Evolutionary conservation across 2,113 vertebrate genomes (phyloP).

Genomic region (Ptilorrhoa leucosticta): DNA sequence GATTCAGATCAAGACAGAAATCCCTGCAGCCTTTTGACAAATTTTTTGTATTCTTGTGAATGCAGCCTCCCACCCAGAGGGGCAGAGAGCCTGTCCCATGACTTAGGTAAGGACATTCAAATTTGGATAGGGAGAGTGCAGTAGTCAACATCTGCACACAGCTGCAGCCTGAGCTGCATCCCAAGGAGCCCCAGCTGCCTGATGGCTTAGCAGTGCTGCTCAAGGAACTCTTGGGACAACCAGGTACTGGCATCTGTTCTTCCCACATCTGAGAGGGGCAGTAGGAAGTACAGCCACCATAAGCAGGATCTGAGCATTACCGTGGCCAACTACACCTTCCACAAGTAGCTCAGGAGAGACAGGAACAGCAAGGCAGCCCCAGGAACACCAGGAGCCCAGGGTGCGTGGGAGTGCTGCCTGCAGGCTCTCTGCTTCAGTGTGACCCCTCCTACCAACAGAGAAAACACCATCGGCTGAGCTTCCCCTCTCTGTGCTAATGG

Average conservation of each 20-base stretch:
- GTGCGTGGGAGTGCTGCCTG: rapidly evolving
- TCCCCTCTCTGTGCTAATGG: not conserved
- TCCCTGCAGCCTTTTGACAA: not conserved
- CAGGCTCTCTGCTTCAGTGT: not conserved
- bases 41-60: not conserved
- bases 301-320: not conserved
- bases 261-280: not conserved
- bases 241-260: not conserved
- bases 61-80: not conserved
- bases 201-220: not conserved
- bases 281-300: not conserved
- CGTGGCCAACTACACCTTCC: not conserved
- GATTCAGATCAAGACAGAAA: not conserved
- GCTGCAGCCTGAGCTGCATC: not conserved
- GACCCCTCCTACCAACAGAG: not conserved
- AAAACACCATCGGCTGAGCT: rapidly evolving
- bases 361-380: not conserved
- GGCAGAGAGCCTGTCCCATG: not conserved
- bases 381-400: not conserved
- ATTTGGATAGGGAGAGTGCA: not conserved
- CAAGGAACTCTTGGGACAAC: not conserved
- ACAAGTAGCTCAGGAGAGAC: not conserved
- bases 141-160: not conserved
- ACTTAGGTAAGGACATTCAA: not conserved
- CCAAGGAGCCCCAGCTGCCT: not conserved